Evolutionary conservation across 2,888 invertebrate genomes (phyloP), one percentile per base, ranked within the genome.

Genomic region (Chrysodeixis includens): DNA sequence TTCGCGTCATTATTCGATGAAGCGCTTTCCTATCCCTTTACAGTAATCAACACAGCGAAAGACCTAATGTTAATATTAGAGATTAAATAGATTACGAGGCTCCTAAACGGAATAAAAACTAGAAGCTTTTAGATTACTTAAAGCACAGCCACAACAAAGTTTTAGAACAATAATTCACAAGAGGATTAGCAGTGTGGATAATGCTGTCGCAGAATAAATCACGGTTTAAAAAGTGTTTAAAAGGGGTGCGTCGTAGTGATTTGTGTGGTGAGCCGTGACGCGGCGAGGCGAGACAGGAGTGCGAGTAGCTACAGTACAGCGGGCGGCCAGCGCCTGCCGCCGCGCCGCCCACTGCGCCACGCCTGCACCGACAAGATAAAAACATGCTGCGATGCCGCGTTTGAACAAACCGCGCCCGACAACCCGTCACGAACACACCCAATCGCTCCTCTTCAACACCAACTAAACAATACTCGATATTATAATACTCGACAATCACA

Each of bases 161-260:
- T 92, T 83, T 77, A 84, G 89, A 87, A 92, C 91, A 92, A 87
- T 87, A 87, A 92, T 90, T 91, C 90, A 88, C 88, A 82, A 78
- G 83, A 77, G 89, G 90, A 90, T 92, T 91, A 90, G 86, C 88
- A 88, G 86, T 86, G 88, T 86, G 90, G 90, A 90, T 92, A 90
- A 92, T 90, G 84, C 85, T 87, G 85, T 85, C 84, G 82, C 85
- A 87, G 83, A 88, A 91, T 91, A 91, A 91, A 93, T 92, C 88
- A 92, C 87, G 86, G 83, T 87, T 86, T 88, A 87, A 90, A 89
- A 90, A 90, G 83, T 88, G 86, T 86, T 89, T 89, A 86, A 90
- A 90, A 90, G 84, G 86, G 86, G 86, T 88, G 85, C 84, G 85
- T 87, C 84, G 80, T 78, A 72, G 87, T 89, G 90, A 91, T 91